Evolutionary conservation across 2,797 vertebrate species (phyloP).

Genomic region (Siniperca undulata): DNA sequence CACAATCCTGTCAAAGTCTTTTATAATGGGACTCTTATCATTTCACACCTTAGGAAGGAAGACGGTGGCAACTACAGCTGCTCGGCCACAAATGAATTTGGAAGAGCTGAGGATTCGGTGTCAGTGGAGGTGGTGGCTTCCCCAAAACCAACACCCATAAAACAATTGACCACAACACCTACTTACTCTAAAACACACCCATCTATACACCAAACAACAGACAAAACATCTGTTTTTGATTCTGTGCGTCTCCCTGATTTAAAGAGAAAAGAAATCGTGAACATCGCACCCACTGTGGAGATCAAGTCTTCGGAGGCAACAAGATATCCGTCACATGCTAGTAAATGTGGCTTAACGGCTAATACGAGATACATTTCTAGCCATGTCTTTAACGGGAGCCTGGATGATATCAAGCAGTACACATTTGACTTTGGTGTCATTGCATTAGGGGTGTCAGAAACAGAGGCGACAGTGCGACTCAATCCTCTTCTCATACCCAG

Average conservation of each 20-base stretch:
- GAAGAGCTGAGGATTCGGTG: constrained; percentile 86
- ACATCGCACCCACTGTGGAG: constrained; percentile 59
- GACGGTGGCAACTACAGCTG: constrained; percentile 94
- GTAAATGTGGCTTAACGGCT: constrained; percentile 86
- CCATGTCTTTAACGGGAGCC: constrained; percentile 90
- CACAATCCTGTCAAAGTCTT: constrained; percentile 85
- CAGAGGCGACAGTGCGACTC: constrained; percentile 92
- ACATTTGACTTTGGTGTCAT: constrained; percentile 94
- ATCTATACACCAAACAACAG: constrained; percentile 45
- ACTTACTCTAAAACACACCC: constrained; percentile 53
- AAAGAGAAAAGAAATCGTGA: constrained; percentile 46
- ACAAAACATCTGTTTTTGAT: constrained; percentile 28
- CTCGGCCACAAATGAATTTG: constrained; percentile 90
- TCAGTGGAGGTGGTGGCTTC: constrained; percentile 81
- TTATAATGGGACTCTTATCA: constrained; percentile 90
- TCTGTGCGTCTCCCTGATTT: constrained; percentile 11
- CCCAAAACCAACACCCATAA: constrained; percentile 76
- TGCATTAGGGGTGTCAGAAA: constrained; percentile 93
- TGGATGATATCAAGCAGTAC: constrained; percentile 90
- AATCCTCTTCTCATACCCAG: constrained; percentile 86
- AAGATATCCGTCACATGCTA: constrained; percentile 54
- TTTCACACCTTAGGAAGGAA: constrained; percentile 87
- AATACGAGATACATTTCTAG: constrained; percentile 89
- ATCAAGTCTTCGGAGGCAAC: constrained; percentile 30
- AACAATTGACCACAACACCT: constrained; percentile 52